Base-by-base conservation (phyloP, 92 coral and sea anemone species). In the Desmophyllum pertusum region DNA sequence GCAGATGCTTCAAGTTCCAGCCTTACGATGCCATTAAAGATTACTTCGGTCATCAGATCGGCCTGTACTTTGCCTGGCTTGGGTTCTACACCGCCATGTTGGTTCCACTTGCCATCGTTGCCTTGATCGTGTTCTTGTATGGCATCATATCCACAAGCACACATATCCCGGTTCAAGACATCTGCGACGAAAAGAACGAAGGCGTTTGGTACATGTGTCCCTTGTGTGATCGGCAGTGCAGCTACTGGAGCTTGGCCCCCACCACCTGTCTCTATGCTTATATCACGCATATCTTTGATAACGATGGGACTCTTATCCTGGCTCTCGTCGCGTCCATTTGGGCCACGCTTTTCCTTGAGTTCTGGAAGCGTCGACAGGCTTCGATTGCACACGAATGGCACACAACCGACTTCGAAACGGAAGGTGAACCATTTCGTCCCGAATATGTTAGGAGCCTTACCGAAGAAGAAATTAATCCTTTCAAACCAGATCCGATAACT, bases 291-390 rank as follows among this genome's bases (percentile, higher is more conserved):
- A 48, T 86, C 83, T 94, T 94, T 33, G 93, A 94, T 89, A 94
- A 94, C 80, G 90, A 89, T 75, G 91, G 90, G 59, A 87, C 98
- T 0, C 84, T 91, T 15, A 68, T 89, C 50, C 76, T 94, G 50
- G 95, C 95, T 25, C 66, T 93, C 33, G 87, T 79, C 46, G 88
- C 92, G 13, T 91, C 97, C 23, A 84, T 96, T 57, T 96, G 99
- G 99, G 98, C 99, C 41, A 96, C 99, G 31, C 78, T 96, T 35
- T 96, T 96, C 78, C 91, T 96, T 30, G 99, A 96, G 81, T 91
- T 96, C 59, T 96, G 99, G 99, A 96, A 96, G 85, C 91, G 99
- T 21, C 92, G 98, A 31, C 98, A 96, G 70, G 97, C 94, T 9
- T 78, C 86, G n/a, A 67, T 96, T 5, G 95, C 98, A 6, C 72